Conservation (phyloP, 2,113 vertebrate genomes). For the Lagopus leucura region DNA sequence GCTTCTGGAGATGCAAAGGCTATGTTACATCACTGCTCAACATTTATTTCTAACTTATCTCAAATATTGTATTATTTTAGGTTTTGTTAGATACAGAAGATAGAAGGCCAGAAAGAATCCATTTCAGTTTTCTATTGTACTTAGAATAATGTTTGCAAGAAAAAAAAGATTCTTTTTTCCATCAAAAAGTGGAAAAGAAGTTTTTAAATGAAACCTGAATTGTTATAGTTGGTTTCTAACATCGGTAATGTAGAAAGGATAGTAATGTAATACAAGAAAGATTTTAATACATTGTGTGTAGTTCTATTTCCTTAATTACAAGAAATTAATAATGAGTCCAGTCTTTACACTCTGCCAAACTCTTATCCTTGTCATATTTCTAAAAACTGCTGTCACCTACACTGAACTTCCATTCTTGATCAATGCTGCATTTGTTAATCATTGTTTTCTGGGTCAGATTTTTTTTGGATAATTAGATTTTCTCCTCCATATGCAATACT, state of each 20-base stretch:
- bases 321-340: neutral
- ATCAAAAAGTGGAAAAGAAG: neutral
- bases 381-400: neutral
- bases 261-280: neutral
- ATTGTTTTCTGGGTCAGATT: neutral
- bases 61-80: neutral
- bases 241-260: neutral
- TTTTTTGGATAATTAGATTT: neutral
- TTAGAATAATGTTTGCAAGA: neutral
- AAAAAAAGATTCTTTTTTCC: neutral
- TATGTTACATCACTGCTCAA: neutral
- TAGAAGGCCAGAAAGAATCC: neutral
- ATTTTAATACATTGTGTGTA: neutral
- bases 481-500: neutral
- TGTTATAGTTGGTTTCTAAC: neutral
- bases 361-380: neutral
- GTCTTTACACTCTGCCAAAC: neutral
- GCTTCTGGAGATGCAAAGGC: neutral
- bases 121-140: neutral
- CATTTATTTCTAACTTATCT: slow-evolving; percentile 8
- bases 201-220: neutral
- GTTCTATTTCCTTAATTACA: neutral
- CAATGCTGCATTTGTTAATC: neutral
- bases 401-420: neutral
- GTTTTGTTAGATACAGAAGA: neutral